These are phyloP conservation scores for Scaptomyza cyrtandrae DNA, from an alignment of 2,888 invertebrate species.

Conservation along the genomic window DNA sequence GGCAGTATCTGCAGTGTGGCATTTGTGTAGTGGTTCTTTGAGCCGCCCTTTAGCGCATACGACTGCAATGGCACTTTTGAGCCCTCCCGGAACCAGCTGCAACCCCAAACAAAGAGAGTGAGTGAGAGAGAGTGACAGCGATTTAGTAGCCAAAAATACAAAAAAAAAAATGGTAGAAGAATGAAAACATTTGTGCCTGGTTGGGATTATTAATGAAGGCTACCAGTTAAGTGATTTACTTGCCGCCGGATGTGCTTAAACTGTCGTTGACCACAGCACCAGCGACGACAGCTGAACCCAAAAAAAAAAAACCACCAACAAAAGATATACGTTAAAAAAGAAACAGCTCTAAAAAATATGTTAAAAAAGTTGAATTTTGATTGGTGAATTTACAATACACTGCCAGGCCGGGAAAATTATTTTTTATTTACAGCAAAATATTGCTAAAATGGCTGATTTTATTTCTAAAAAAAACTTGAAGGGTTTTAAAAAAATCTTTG, in stretches of 20 bases:
- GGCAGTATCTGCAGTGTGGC: constrained; percentile 91
- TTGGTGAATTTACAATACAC: constrained; percentile 19
- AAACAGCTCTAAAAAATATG: not conserved
- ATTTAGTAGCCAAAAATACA: constrained; percentile 52
- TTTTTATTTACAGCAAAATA: not conserved
- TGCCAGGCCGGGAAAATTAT: not conserved
- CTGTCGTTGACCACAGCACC: constrained; percentile 55
- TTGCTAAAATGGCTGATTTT: too few species aligned
- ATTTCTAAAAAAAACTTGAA: too few species aligned
- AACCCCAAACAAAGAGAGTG: constrained; percentile 10
- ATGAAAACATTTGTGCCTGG: constrained; percentile 47
- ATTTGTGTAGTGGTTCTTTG: constrained; percentile 90
- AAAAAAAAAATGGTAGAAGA: constrained; percentile 5
- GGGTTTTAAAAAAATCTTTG: too few species aligned
- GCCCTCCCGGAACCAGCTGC: constrained; percentile 92
- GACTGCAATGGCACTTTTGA: constrained; percentile 90
- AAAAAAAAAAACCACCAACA: constrained; percentile 10
- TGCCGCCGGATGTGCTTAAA: constrained; percentile 66
- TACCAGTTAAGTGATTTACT: constrained; percentile 77
- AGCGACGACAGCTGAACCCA: constrained; percentile 49
- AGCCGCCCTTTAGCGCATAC: constrained; percentile 89
- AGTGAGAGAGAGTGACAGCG: constrained; percentile 19
- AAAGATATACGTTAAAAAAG: not conserved
- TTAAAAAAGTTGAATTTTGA: not conserved
- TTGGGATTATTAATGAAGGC: constrained; percentile 76